Evolutionary conservation across 1,140 invertebrate species (phyloP).

Genomic region (Anagrus nilaparvatae): DNA sequence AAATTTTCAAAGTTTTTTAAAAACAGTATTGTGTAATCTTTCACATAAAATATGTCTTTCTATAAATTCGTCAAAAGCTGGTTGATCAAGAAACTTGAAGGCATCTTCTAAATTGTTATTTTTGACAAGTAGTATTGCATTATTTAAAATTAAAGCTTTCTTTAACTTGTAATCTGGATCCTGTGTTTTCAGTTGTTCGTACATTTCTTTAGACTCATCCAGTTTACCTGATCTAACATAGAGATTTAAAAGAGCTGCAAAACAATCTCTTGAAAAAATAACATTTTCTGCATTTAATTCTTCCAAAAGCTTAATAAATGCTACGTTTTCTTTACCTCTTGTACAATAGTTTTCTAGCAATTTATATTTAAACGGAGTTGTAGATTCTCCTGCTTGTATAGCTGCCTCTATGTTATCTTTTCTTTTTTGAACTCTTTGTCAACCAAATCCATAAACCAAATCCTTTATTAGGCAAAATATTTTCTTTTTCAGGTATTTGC

Average conservation of each 20-base stretch:
- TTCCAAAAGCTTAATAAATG: too few species aligned
- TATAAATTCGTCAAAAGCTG: background rate
- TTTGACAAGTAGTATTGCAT: conserved; percentile 48
- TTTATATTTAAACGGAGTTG: too few species aligned
- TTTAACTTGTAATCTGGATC: conserved; percentile 49
- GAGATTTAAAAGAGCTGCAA: conserved; percentile 52
- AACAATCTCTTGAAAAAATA: conserved; percentile 9
- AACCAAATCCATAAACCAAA: too few species aligned
- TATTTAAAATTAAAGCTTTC: conserved; percentile 44
- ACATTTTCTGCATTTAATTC: conserved; percentile 3
- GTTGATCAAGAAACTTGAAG: background rate
- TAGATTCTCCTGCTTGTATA: too few species aligned
- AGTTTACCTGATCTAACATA: conserved; percentile 49
- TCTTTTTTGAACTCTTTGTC: too few species aligned
- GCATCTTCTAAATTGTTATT: conserved; percentile 43
- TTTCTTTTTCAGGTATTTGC: too few species aligned
- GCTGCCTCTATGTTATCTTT: too few species aligned
- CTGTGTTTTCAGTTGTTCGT: conserved; percentile 39
- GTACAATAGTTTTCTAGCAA: too few species aligned
- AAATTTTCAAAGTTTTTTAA: conserved; percentile 33
- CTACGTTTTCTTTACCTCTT: too few species aligned
- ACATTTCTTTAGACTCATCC: conserved; percentile 47
- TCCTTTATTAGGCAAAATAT: too few species aligned
- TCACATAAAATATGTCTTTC: background rate
- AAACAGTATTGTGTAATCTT: background rate